Base-by-base conservation (phyloP, 2,888 invertebrate genomes). In the Pyrochroa serraticornis region DNA sequence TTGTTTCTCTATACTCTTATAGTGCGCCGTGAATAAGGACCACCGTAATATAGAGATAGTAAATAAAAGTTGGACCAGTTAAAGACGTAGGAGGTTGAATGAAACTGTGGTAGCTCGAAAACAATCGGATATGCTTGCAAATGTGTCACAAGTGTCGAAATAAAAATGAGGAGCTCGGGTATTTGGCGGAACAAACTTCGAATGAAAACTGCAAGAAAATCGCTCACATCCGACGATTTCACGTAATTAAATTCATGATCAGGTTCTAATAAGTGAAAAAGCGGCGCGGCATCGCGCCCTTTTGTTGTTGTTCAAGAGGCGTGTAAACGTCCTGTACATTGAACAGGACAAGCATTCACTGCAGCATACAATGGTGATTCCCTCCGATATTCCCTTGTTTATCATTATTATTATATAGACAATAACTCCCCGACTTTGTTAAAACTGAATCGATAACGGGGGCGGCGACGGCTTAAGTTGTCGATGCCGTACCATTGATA, bases 261-360 rank as follows among this genome's bases (percentile, higher is more conserved):
- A 22, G 22, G 22, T 41, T 46, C 41, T 46, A 45, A 46, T 46
- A 46, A 46, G 53, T 39, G 46, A 53, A 53, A 53, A 46, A 46
- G 41, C 38, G 14, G 8, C 9, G 46, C 41, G 5, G 3, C 22
- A 46, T 53, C 46, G 39, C 8, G 30, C 8, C 13, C 37, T 32
- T 53, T 53, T 53, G 53, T 53, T 53, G 53, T 12, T 53, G 46
- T 6, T 41, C 46, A 53, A 53, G 53, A 53, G 35, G 34, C 46
- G 53, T 53, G 46, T 53, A 53, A 53, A 53, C 46, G 53, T 41
- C 41, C 46, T 53, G 53, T 39, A 41, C 44, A 52, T 44, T 45
- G 50, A 52, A 52, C 52, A 38, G 52, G 43, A 50, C 50, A 22
- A 22, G 22, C 22, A 22, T 22, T 22, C 22, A 22, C 22, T 22